These are phyloP conservation scores for Drosophila acutilabella DNA, from an alignment of 2,888 invertebrate genomes.

Conservation along the genomic window DNA sequence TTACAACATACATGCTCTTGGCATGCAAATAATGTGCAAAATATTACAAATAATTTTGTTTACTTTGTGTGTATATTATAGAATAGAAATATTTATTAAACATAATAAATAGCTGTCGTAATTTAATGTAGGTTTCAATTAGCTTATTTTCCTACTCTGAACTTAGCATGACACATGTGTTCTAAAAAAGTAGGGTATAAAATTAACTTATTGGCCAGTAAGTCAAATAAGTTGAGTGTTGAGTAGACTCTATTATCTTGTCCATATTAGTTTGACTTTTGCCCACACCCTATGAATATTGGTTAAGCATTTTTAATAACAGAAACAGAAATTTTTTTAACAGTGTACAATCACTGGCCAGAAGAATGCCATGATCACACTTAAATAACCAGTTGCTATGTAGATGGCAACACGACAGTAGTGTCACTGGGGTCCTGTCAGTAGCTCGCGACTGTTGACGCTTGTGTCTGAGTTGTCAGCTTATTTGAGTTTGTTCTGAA, in stretches of 20 bases:
- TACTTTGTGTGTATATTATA: constrained; percentile 17
- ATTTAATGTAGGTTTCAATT: background rate
- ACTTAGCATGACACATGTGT: too few species aligned
- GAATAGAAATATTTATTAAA: background rate
- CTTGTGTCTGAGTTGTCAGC: constrained; percentile 65
- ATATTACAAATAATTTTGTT: constrained; percentile 32
- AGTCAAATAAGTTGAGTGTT: too few species aligned
- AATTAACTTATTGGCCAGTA: too few species aligned
- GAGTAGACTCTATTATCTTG: too few species aligned
- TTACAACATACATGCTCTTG: constrained; percentile 25
- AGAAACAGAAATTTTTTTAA: background rate
- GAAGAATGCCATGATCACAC: constrained; percentile 15
- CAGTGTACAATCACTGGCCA: background rate
- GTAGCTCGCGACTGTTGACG: constrained; percentile 62
- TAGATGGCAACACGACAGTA: background rate
- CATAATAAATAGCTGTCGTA: background rate
- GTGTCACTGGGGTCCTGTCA: constrained; percentile 44
- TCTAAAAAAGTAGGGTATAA: too few species aligned
- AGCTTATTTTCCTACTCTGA: background rate
- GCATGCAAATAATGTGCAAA: constrained; percentile 33
- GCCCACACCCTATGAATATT: too few species aligned
- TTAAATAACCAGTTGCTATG: constrained; percentile 29
- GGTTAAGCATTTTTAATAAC: background rate
- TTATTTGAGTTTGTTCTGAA: constrained; percentile 63
- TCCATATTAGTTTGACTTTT: too few species aligned